These are phyloP conservation scores for Aphidius colemani DNA, from an alignment of 2,888 invertebrate species.

Conservation along the genomic window DNA sequence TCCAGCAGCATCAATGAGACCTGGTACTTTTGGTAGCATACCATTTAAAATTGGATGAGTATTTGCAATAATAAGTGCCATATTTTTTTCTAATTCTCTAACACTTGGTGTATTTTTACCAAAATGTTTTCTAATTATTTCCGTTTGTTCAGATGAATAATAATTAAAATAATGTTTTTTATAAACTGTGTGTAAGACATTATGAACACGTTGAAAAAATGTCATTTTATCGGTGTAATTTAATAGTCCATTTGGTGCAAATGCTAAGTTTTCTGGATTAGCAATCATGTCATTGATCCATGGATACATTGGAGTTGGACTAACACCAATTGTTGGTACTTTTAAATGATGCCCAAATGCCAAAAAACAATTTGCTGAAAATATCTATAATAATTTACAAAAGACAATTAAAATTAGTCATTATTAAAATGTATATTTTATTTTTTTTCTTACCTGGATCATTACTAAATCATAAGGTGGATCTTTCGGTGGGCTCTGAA, in stretches of 20 bases:
- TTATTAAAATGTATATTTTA: background rate
- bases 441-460: slow-evolving; percentile 33
- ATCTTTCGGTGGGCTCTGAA: slow-evolving; percentile 40
- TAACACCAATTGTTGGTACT: slow-evolving; percentile 65
- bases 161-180: slow-evolving; percentile 13
- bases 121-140: slow-evolving; percentile 35
- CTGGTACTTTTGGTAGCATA: slow-evolving; percentile 28
- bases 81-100: slow-evolving; percentile 32
- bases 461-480: slow-evolving; percentile 43
- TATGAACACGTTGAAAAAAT: slow-evolving; percentile 30
- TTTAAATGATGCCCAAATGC: slow-evolving; percentile 66
- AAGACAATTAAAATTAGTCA: background rate
- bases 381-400: slow-evolving; percentile 51
- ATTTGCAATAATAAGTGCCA: slow-evolving; percentile 32
- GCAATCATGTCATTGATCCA: slow-evolving; percentile 65
- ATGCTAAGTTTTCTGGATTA: slow-evolving; percentile 66
- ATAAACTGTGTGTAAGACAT: slow-evolving; percentile 19
- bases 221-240: slow-evolving; percentile 21
- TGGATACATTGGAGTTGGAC: slow-evolving; percentile 64
- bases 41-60: slow-evolving; percentile 32
- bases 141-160: slow-evolving; percentile 31
- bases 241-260: slow-evolving; percentile 59
- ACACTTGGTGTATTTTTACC: slow-evolving; percentile 33
- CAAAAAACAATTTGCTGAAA: slow-evolving; percentile 67
- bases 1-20: slow-evolving; percentile 33